Percentiles rank a stretch among this genome's conserved stretches.
Conservation (phyloP, 2,888 invertebrate species). For the Drosophila nigritarsus region DNA sequence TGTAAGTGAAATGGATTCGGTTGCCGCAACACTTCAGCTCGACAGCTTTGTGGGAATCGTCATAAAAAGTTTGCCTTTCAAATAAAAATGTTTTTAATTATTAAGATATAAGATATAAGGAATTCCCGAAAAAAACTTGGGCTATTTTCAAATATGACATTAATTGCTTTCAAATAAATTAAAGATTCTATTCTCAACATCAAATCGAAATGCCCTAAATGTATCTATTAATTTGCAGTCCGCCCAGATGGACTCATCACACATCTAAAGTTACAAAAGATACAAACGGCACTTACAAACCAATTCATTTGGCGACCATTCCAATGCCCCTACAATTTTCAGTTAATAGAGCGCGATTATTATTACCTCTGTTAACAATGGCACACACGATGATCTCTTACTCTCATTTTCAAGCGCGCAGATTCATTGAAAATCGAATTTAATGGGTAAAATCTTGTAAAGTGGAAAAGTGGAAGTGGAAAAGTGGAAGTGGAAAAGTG, state of each 20-base stretch:
- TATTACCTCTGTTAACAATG: conserved; percentile 11
- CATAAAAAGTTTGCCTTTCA: not conserved
- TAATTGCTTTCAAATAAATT: not conserved
- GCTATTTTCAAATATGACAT: not conserved
- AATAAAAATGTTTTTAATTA: not conserved
- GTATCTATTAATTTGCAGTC: not conserved
- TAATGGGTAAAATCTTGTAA: conserved; percentile 53
- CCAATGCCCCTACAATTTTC: conserved; percentile 46
- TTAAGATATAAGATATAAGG: not conserved
- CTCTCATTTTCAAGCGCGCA: not conserved
- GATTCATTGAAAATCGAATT: conserved; percentile 57
- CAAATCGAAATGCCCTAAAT: not conserved
- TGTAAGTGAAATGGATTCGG: conserved; percentile 66
- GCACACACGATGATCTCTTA: conserved; percentile 41
- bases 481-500: conserved; percentile 24
- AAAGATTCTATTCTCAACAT: not conserved
- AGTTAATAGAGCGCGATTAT: conserved; percentile 51
- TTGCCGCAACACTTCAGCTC: conserved; percentile 5
- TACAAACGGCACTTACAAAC: not conserved
- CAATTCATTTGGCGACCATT: conserved; percentile 19
- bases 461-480: conserved; percentile 57
- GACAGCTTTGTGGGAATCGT: conserved; percentile 3
- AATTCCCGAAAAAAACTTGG: not conserved
- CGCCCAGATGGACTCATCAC: not conserved
- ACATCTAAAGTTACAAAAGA: not conserved